Evolutionary conservation across 2,888 invertebrate genomes (phyloP), one percentile per base, ranked within the genome.

Genomic region (Strigamia crassipes): DNA sequence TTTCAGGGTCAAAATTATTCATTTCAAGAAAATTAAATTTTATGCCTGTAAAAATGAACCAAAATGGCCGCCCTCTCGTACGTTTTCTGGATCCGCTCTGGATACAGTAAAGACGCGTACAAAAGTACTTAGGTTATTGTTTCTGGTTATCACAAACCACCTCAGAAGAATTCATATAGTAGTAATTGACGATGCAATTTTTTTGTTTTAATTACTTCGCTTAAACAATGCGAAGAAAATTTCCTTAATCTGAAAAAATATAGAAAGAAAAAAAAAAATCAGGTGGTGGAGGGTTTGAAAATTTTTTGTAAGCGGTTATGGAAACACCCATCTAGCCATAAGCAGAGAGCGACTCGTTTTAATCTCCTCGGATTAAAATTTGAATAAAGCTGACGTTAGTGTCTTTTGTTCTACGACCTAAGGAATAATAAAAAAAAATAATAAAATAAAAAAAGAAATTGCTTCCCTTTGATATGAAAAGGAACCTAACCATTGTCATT

Each of bases 381-480:
- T 66, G 66, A 66, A 66, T 66, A 66, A 66, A 66, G 66, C 66
- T 66, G 66, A 66, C 66, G 66, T 66, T 66, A 66, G 66, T 66
- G 66, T 66, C 66, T 66, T 51, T 66, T 66, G 66, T 66, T 66
- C 66, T 66, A 66, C 23, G 23, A 66, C 66, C 23, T 31, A 5
- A 66, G 27, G 23, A 66, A 61, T 15, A 61, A 61, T 2, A 6
- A 51, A 6, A 15, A 51, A 15, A 51, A 51, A 15, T n/a, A 18
- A 51, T n/a, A 51, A 51, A 51, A 51, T 5, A 66, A 66, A 66
- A 23, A 66, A 66, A 61, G 23, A 61, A 61, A 61, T 61, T 61
- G 61, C 61, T 61, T 61, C 61, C 61, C 21, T 61, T 61, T 23
- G 61, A 61, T 61, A 61, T 61, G 61, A 61, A 61, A 61, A 61